These are phyloP conservation scores for Zoanthus sansibaricus DNA, from an alignment of 92 coral and sea anemone genomes.

Conservation along the genomic window DNA sequence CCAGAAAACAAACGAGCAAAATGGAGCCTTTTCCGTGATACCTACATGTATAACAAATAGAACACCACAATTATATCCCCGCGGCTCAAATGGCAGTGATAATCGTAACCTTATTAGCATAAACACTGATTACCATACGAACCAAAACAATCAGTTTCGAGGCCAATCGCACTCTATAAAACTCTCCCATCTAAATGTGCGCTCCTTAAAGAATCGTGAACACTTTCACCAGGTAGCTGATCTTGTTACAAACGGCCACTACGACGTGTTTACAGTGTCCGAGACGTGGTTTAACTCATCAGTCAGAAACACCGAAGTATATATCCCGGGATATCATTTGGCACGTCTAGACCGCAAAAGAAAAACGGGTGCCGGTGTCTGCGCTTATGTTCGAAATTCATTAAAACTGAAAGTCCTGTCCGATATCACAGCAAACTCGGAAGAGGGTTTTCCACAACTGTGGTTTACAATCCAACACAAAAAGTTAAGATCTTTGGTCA, in stretches of 20 bases:
- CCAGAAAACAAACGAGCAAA: too few relatives aligned
- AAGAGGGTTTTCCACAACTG: not conserved
- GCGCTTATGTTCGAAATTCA: not conserved
- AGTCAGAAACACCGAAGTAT: not conserved
- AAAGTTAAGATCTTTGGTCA: not conserved
- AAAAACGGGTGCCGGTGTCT: not conserved
- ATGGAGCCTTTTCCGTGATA: too few relatives aligned
- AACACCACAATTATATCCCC: too few relatives aligned
- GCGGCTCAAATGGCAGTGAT: too few relatives aligned
- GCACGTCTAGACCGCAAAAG: not conserved
- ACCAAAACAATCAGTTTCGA: constrained; percentile 4
- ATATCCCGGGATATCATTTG: not conserved
- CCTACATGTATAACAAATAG: too few relatives aligned
- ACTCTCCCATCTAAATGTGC: constrained; percentile 41
- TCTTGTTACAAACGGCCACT: constrained; percentile 5
- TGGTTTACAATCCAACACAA: not conserved
- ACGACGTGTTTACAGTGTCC: constrained; percentile 47
- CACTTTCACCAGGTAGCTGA: constrained; percentile 41
- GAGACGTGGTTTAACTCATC: not conserved
- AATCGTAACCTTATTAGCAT: not conserved
- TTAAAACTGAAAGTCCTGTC: not conserved
- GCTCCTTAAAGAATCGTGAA: constrained; percentile 40
- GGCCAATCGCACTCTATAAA: constrained; percentile 18
- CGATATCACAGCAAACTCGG: not conserved
- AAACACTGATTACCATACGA: not conserved